Evolutionary conservation across 2,797 vertebrate genomes (phyloP).

Genomic region (Triplophysa bombifrons): DNA sequence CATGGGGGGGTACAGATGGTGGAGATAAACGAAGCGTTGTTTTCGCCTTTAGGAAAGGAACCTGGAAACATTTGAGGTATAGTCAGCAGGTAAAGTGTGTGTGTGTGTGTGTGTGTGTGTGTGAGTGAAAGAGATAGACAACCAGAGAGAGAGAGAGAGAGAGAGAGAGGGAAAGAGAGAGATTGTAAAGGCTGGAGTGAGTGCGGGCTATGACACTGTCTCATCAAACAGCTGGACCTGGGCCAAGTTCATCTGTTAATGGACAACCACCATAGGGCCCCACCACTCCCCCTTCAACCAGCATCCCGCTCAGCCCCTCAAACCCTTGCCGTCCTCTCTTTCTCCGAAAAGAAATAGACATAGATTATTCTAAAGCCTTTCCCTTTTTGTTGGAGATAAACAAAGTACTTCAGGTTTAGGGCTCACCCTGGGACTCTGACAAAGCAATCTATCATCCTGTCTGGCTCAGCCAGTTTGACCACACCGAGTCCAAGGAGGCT

Average conservation of each 20-base stretch:
- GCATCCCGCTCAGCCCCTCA: conserved; percentile 44
- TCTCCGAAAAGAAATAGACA: conserved; percentile 78
- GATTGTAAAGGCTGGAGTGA: conserved; percentile 77
- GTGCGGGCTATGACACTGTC: conserved; percentile 84
- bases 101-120: not conserved
- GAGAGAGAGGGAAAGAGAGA: conserved; percentile 56
- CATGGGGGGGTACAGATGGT: conserved; percentile 52
- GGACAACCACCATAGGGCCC: conserved; percentile 83
- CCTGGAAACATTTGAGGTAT: conserved; percentile 81
- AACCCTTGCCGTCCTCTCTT: conserved; percentile 49
- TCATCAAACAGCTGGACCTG: conserved; percentile 90
- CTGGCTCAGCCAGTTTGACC: conserved; percentile 74
- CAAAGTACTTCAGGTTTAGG: conserved; percentile 99
- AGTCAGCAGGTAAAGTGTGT: conserved; percentile 77
- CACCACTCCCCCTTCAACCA: conserved; percentile 56
- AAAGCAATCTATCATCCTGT: conserved; percentile 85
- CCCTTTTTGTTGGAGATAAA: conserved; percentile 92
- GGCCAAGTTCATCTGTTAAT: conserved; percentile 99
- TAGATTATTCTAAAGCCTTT: conserved; percentile 89
- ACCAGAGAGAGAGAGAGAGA: conserved; percentile 42
- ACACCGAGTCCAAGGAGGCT: conserved; percentile 73
- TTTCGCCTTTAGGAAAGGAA: conserved; percentile 78
- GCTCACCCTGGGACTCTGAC: conserved; percentile 97
- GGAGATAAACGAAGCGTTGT: conserved; percentile 67
- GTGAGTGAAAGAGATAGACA: conserved; percentile 11